A percentile compares a stretch with the other conserved stretches of the same genome.
Evolutionary conservation across 2,888 invertebrate genomes (phyloP).

Genomic region (Drosophila lutescens): DNA sequence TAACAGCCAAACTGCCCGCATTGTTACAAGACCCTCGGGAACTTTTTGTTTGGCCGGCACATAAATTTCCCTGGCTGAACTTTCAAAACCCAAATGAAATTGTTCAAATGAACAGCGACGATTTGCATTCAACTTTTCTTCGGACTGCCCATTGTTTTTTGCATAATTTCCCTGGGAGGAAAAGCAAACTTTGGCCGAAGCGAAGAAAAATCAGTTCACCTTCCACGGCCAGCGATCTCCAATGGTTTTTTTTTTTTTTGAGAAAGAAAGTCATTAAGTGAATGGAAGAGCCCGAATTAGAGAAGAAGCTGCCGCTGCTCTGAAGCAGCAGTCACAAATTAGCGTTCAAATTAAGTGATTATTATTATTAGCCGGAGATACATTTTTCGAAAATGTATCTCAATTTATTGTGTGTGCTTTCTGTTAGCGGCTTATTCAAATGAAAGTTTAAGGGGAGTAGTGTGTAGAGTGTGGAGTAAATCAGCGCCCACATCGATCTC

Average conservation of each 20-base stretch:
- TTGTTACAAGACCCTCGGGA: slow-evolving; percentile 45
- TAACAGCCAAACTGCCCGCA: slow-evolving; percentile 40
- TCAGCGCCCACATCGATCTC: slow-evolving; percentile 36
- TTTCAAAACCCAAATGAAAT: slow-evolving; percentile 60
- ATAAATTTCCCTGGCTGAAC: slow-evolving; percentile 49
- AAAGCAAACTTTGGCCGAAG: slow-evolving; percentile 30
- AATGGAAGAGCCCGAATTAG: slow-evolving; percentile 22
- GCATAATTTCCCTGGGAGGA: slow-evolving; percentile 67
- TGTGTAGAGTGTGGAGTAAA: slow-evolving; percentile 1
- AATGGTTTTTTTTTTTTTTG: slow-evolving; percentile 7
- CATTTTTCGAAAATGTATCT: slow-evolving; percentile 43
- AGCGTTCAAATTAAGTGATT: slow-evolving; percentile 76
- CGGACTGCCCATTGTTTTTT: slow-evolving; percentile 51
- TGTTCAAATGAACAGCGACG: slow-evolving; percentile 48
- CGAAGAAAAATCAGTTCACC: slow-evolving; percentile 69
- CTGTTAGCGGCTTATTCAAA: slow-evolving; percentile 63
- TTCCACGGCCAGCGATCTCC: slow-evolving; percentile 37
- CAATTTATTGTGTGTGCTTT: slow-evolving; percentile 37
- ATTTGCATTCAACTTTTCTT: slow-evolving; percentile 62
- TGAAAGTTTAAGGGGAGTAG: slow-evolving; percentile 56
- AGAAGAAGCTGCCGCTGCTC: slow-evolving; percentile 4
- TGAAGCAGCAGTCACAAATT: slow-evolving; percentile 54
- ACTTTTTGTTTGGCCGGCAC: slow-evolving; percentile 39
- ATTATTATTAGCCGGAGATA: slow-evolving; percentile 61
- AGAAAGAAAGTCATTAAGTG: slow-evolving; percentile 75